A percentile compares a stretch with the other conserved stretches of the same genome.
phyloP scores from a whole-genome alignment of 2,113 vertebrate genomes.

The Candoia aspera region DNA sequence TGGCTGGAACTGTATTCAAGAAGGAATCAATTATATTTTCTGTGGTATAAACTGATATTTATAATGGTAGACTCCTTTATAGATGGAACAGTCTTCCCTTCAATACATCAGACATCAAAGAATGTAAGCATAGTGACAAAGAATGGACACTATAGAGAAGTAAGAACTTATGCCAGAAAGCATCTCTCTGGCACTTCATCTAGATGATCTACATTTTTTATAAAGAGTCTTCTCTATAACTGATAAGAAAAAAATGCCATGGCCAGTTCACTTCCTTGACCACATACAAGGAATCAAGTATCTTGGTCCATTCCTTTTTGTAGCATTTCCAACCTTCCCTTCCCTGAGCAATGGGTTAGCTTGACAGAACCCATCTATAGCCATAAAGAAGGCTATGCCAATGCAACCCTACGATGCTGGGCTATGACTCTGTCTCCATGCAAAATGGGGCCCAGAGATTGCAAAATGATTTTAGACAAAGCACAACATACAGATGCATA shows the following conservation, averaged over 20 bases:
- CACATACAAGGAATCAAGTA: neutral
- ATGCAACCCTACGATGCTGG: neutral
- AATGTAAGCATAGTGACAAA: neutral
- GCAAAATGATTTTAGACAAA: neutral
- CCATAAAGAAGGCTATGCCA: constrained; percentile 3
- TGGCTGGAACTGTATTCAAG: neutral
- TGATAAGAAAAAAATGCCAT: neutral
- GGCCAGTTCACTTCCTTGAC: neutral
- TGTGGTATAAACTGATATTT: neutral
- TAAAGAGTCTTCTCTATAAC: neutral
- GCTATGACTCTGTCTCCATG: neutral
- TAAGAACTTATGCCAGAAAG: neutral
- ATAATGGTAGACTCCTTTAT: neutral
- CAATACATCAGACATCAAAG: neutral
- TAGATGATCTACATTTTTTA: neutral
- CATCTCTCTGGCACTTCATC: constrained; percentile 6
- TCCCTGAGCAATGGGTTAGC: neutral
- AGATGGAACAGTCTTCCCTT: neutral
- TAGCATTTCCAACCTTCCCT: neutral
- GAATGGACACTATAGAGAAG: neutral
- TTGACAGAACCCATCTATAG: neutral
- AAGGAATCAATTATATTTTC: neutral
- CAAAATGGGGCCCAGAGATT: neutral
- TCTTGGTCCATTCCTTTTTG: neutral
- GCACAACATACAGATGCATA: neutral